Conservation (phyloP, 2,888 invertebrate species). For the Theristus sp. region DNA sequence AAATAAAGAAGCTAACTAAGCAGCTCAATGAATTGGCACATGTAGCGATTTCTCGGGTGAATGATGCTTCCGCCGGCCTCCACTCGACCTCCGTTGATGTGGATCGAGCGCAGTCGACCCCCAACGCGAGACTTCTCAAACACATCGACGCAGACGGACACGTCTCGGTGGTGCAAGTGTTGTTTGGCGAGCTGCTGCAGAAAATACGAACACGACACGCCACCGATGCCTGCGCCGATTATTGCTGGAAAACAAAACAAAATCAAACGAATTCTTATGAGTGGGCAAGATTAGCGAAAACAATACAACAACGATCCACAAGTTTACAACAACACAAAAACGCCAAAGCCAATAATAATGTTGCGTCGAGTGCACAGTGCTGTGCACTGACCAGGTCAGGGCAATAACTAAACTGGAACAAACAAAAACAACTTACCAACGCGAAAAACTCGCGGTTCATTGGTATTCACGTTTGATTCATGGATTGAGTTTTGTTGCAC, state of each 20-base stretch:
- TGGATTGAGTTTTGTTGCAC: no score
- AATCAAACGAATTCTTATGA: no score
- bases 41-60: constrained; percentile 42
- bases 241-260: constrained; percentile 31
- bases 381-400: no score
- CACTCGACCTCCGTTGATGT: constrained; percentile 36
- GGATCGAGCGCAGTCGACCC: constrained; percentile 40
- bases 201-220: constrained; percentile 42
- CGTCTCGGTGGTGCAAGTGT: constrained; percentile 9
- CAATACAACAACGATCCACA: no score
- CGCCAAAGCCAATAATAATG: no score
- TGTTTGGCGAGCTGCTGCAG: constrained; percentile 20
- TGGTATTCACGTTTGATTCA: no score
- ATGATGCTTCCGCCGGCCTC: constrained; percentile 45
- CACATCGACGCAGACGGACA: constrained; percentile 37
- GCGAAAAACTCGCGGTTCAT: no score
- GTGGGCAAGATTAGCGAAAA: no score
- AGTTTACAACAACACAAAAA: no score
- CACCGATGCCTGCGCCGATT: constrained; percentile 46
- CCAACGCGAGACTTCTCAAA: constrained; percentile 41
- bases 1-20: background rate
- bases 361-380: no score
- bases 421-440: no score
- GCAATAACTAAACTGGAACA: no score
- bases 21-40: constrained; percentile 32